These are phyloP conservation scores for Colaptes auratus DNA, from an alignment of 2,113 vertebrate species.

Conservation along the genomic window DNA sequence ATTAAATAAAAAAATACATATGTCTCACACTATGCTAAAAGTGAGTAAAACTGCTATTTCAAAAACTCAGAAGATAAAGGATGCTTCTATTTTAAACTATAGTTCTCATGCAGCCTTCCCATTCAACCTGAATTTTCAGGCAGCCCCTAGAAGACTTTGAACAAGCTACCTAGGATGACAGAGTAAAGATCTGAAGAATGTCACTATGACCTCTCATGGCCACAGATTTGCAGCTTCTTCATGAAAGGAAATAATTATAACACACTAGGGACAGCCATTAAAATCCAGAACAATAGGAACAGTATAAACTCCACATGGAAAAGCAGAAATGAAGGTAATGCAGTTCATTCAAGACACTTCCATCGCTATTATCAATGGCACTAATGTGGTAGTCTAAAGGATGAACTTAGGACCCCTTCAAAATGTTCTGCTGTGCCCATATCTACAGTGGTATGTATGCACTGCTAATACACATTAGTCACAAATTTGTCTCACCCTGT, in stretches of 20 bases:
- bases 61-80: not conserved
- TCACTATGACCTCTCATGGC: not conserved
- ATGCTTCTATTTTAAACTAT: not conserved
- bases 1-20: not conserved
- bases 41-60: not conserved
- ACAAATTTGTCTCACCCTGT: not conserved
- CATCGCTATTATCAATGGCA: not conserved
- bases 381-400: not conserved
- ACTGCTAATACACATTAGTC: not conserved
- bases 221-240: not conserved
- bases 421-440: not conserved
- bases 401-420: not conserved
- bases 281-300: not conserved
- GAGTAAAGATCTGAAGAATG: not conserved
- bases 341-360: not conserved
- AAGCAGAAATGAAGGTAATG: not conserved
- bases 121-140: not conserved
- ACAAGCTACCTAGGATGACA: not conserved
- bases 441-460: not conserved
- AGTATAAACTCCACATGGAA: not conserved
- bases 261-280: not conserved
- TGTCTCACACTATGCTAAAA: not conserved
- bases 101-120: not conserved
- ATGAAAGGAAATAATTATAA: not conserved
- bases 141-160: not conserved